Conservation (phyloP, 2,797 vertebrate genomes). For the Parambassis ranga region DNA sequence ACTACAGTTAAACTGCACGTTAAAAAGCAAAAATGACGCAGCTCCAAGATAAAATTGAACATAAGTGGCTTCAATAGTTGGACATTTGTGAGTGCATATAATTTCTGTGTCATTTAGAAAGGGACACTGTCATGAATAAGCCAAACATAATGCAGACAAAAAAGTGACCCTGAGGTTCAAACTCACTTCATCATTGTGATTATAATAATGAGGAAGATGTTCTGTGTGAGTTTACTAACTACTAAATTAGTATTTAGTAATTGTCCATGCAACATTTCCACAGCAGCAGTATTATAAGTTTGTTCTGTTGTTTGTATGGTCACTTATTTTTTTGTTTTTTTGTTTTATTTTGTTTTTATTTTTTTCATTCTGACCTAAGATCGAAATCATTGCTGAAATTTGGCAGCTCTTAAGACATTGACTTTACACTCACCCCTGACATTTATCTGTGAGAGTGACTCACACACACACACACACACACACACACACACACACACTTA, state of each 20-base stretch:
- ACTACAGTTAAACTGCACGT: background rate
- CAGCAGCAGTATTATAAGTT: no score
- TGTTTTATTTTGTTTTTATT: no score
- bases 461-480: conserved; percentile 26
- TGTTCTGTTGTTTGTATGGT: no score
- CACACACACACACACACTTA: conserved; percentile 24
- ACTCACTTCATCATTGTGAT: background rate
- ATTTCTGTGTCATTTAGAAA: background rate
- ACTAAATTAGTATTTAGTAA: no score
- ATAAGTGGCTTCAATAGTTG: background rate
- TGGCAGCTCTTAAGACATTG: conserved; percentile 57
- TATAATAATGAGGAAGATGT: no score
- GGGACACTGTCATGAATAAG: background rate
- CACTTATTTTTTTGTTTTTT: no score
- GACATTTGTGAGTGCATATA: background rate
- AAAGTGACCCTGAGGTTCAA: conserved; percentile 9
- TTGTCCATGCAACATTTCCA: background rate
- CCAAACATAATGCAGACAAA: background rate
- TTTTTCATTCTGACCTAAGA: background rate
- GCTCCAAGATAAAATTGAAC: background rate
- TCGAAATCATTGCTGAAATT: conserved; percentile 29
- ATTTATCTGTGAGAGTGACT: conserved; percentile 73
- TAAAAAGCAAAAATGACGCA: background rate
- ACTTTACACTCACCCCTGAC: conserved; percentile 70
- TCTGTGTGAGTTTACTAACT: no score